Conservation (phyloP, 2,888 invertebrate genomes). For the Epistrophe eligans region DNA sequence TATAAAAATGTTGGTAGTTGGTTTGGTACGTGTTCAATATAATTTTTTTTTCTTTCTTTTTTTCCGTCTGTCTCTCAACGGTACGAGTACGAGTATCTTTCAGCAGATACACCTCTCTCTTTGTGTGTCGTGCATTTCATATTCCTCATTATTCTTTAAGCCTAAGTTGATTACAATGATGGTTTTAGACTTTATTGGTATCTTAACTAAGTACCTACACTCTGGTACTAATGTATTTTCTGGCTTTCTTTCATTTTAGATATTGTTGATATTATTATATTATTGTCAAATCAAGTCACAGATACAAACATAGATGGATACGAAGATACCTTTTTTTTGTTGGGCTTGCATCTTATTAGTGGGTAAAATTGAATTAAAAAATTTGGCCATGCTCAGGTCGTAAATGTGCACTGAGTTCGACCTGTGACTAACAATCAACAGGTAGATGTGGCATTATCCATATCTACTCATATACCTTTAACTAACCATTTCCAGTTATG, state of each 20-base stretch:
- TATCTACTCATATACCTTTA: conserved; percentile 27
- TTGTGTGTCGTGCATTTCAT: conserved; percentile 72
- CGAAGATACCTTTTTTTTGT: background rate
- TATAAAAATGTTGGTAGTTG: conserved; percentile 31
- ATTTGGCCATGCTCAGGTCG: conserved; percentile 59
- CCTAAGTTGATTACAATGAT: conserved; percentile 30
- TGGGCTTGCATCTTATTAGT: conserved; percentile 20
- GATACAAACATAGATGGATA: background rate
- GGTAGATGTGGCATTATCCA: conserved; percentile 30
- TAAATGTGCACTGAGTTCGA: conserved; percentile 44
- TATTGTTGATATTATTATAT: conserved; percentile 1
- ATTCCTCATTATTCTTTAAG: conserved; percentile 69
- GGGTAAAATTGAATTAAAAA: conserved; percentile 33
- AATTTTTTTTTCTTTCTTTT: conserved; percentile 31
- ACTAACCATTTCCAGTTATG: conserved; percentile 59
- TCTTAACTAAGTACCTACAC: conserved; percentile 34
- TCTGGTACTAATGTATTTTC: conserved; percentile 26
- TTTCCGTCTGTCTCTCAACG: conserved; percentile 40
- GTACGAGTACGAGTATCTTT: conserved; percentile 11
- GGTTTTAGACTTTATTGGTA: conserved; percentile 41
- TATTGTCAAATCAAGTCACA: conserved; percentile 66
- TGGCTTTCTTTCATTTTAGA: conserved; percentile 48
- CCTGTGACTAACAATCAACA: conserved; percentile 33
- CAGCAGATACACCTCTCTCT: conserved; percentile 59
- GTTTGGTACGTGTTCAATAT: conserved; percentile 46